Base-by-base conservation (phyloP, 2,888 invertebrate species). In the Cyclophora albipunctata region DNA sequence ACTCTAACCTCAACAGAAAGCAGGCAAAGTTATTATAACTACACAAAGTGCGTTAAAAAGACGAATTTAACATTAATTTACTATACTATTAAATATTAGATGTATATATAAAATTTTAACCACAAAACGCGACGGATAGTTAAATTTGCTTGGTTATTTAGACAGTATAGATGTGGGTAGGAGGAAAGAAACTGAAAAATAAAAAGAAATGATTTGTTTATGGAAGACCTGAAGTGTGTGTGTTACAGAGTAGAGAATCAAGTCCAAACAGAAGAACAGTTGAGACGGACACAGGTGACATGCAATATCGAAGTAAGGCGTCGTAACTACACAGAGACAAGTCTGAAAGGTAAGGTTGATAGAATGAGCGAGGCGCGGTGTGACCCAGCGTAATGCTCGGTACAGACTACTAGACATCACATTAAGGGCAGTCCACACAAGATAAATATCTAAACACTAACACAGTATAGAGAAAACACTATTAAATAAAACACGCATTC, bases 101-200 rank as follows among this genome's bases (percentile, higher is more conserved):
- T 71, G 63, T 69, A 43, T 42, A 48, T 37, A 49, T 54, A 51
- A 57, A 52, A 59, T 69, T 68, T 71, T 66, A 72, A 73, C 76
- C 74, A 77, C 67, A 71, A 59, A 71, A 69, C 63, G 70, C 66
- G 71, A 67, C 64, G 69, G 80, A 86, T 84, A 84, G 71, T 83
- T 87, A 87, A 88, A 88, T 87, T 87, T 88, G 87, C 87, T 88
- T 87, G 86, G 79, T 66, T 71, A 44, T 56, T 54, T 57, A 40
- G 68, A 70, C 63, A 69, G 69, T 64, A 72, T 67, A 60, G 58
- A 59, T 60, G 63, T 61, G 50, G 60, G 40, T 48, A 40, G n/a
- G 52, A 56, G 67, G 59, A 64, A 56, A 70, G 63, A 53, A 62
- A 57, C 63, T 59, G 62, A 58, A 64, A 53, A 57, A 56, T 50